Conservation (phyloP, 2,797 vertebrate genomes). For the Spatula versicolor region DNA sequence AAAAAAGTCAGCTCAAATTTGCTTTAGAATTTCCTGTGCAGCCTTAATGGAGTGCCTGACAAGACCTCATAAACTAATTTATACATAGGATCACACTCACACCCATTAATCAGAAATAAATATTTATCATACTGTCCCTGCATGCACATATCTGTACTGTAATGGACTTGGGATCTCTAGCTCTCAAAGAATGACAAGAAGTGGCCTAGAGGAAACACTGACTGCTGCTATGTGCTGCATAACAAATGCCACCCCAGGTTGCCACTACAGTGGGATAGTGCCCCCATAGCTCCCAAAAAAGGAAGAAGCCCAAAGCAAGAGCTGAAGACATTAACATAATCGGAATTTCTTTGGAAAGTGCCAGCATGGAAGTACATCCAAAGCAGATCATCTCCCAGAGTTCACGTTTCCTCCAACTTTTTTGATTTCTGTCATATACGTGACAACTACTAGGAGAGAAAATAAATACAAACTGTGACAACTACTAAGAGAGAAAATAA, state of each 20-base stretch:
- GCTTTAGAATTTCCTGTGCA: background rate
- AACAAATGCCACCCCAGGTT: background rate
- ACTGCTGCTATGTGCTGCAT: rapidly evolving
- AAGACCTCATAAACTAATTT: background rate
- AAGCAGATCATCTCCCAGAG: background rate
- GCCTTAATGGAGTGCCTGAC: background rate
- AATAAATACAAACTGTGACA: background rate
- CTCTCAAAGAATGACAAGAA: background rate
- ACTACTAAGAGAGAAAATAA: background rate
- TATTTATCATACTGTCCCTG: rapidly evolving
- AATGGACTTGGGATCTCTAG: background rate
- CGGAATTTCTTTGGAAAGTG: background rate
- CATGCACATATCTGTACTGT: background rate
- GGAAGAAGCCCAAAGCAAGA: background rate
- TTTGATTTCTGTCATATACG: background rate
- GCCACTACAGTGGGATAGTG: background rate
- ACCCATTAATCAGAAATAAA: background rate
- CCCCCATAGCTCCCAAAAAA: background rate
- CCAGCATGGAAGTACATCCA: background rate
- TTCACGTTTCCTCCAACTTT: background rate
- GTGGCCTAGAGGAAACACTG: background rate
- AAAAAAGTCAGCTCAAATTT: background rate
- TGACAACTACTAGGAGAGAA: background rate
- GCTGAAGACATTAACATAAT: background rate
- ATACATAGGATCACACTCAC: background rate